Base-by-base conservation (phyloP, 2,113 vertebrate genomes). In the Actenoides hombroni region DNA sequence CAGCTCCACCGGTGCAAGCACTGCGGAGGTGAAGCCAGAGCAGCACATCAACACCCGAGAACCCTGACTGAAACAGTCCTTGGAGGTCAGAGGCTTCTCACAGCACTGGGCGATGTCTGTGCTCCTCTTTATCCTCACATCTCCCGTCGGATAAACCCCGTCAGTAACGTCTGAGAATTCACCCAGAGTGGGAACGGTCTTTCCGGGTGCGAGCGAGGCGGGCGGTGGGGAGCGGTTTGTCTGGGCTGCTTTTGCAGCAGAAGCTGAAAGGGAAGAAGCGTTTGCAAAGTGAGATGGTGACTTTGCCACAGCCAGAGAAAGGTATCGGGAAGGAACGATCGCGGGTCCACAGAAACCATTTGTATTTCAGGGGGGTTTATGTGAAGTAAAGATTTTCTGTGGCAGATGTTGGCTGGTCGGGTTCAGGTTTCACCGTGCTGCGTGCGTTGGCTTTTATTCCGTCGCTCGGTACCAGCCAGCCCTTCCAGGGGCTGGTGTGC, bases 101-200 rank as follows among this genome's bases (percentile, higher is more conserved):
- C n/a, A 5, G 81, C 13, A 0, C 2, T 0, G 3, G 6, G 3
- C 3, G 7, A 1, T 10, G 13, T 5, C 78, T 8, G 6, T 6
- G 0, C 11, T 15, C 3, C 28, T 2, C 28, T n/a, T 5, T 3
- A 1, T 6, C 12, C 0, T 16, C n/a, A 16, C 25, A 0, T 1
- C 44, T 53, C 11, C 49, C 4, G 23, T 1, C 3, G 64, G 57
- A 13, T 5, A 3, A 2, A 3, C 2, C 17, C 21, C 18, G 0
- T 31, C 4, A 17, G 81, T 9, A 12, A 10, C 64, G 33, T 8
- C 64, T 3, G 65, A 25, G 71, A 8, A 13, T 10, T 2, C 10
- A 11, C 7, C 33, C 11, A 1, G 10, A 1, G 70, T 0, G 40
- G 46, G 21, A 24, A 4, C 2, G 25, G 6, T 28, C 40, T 16